Base-by-base conservation (phyloP, 2,113 vertebrate genomes). In the Puntigrus tetrazona region DNA sequence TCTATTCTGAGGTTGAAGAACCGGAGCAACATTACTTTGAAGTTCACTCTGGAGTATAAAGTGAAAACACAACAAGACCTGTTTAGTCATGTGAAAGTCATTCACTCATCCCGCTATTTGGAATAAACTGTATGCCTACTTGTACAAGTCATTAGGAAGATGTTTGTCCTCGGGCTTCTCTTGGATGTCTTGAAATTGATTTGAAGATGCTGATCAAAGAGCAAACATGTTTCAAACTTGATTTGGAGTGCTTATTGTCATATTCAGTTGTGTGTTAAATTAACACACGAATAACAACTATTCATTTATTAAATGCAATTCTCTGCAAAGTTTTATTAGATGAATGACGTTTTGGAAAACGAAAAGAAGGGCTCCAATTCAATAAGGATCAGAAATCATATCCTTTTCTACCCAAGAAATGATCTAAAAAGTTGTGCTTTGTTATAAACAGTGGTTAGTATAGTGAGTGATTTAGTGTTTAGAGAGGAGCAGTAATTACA, bases 31-130 rank as follows among this genome's bases (percentile, higher is more conserved):
- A 38, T 84, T 45, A 41, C 73, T 77, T 67, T 84, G 73, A 84
- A 78, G 73, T 69, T 76, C 61, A 50, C 57, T 67, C 5, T 45
- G 59, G 75, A 77, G 43, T 27, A 47, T 43, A 79, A 79, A 61
- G 77, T 41, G 45, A 52, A 69, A 81, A 81, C 43, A 70, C 43
- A 69, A 65, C 63, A 69, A 80, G 78, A 70, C 79, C 47, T 70
- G 79, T 81, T 69, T 69, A 70, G 79, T 81, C 79, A 69, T 81
- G 79, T 80, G 78, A 65, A 80, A 80, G 59, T 65, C 57, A 31
- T 80, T 80, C 59, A 80, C 59, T 80, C 41, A 7, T 13, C 41
- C 59, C 38, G 25, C 59, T 80, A 47, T 63, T 80, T 67, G 59
- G 59, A 67, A 65, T 80, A 8, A 43, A 80, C 18, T 80, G 22